These are phyloP conservation scores for Pseudanteris insignis DNA, from an alignment of 2,888 invertebrate genomes.

Conservation along the genomic window DNA sequence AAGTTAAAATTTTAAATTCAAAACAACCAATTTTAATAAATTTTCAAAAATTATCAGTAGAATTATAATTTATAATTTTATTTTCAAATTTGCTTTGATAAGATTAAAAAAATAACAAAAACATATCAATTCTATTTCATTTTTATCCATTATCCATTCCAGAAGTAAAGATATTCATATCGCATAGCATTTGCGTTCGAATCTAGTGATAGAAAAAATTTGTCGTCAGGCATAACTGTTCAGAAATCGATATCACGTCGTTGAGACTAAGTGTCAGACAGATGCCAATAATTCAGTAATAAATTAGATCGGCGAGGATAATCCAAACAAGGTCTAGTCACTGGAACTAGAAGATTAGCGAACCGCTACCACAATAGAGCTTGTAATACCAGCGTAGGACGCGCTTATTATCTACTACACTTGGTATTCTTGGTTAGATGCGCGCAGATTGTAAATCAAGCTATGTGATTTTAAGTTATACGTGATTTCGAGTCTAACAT, in stretches of 20 bases:
- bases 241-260: conserved; percentile 3
- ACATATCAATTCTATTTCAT: too few relatives aligned
- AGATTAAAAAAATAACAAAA: too few relatives aligned
- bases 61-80: too few relatives aligned
- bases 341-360: conserved; percentile 51
- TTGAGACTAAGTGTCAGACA: conserved; percentile 3
- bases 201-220: not conserved
- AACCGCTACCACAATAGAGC: conserved; percentile 56
- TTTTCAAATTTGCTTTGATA: too few relatives aligned
- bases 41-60: too few relatives aligned
- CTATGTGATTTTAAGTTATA: too few relatives aligned
- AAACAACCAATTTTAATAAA: too few relatives aligned
- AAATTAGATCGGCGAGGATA: conserved; percentile 65
- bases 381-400: conserved; percentile 44
- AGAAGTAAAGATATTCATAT: too few relatives aligned
- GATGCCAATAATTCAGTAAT: conserved; percentile 58
- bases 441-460: conserved; percentile 24
- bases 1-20: too few relatives aligned
- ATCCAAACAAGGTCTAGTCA: conserved; percentile 60
- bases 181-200: too few relatives aligned
- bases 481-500: too few relatives aligned
- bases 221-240: not conserved
- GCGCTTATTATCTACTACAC: conserved; percentile 33
- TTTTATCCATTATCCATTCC: too few relatives aligned
- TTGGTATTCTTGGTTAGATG: conserved; percentile 20